These are phyloP conservation scores for Theretra japonica DNA, from an alignment of 2,888 invertebrate genomes.

Conservation along the genomic window DNA sequence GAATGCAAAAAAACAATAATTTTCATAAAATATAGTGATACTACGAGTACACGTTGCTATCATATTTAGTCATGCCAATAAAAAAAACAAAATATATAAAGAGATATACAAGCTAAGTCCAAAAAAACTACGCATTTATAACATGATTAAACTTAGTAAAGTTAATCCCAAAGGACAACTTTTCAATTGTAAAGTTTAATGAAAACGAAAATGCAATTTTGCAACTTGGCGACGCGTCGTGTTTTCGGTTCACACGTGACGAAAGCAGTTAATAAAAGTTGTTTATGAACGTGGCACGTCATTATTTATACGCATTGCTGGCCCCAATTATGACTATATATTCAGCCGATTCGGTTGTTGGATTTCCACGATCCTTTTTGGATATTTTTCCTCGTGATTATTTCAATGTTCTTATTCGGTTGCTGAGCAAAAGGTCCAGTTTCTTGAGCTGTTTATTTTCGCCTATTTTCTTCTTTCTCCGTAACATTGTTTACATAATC, in stretches of 20 bases:
- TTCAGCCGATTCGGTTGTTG: constrained; percentile 27
- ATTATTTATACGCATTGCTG: constrained; percentile 44
- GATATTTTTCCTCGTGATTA: constrained; percentile 27
- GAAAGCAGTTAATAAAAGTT: constrained; percentile 36
- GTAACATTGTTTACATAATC: constrained; percentile 43
- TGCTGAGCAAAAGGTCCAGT: constrained; percentile 34
- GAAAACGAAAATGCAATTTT: not conserved
- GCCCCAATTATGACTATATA: constrained; percentile 42
- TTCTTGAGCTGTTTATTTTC: constrained; percentile 39
- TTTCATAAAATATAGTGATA: no score
- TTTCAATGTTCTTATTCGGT: constrained; percentile 24
- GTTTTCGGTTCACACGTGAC: not conserved
- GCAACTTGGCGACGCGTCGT: not conserved
- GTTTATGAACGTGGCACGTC: constrained; percentile 40
- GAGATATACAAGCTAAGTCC: no score
- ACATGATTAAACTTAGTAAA: no score
- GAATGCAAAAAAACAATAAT: no score
- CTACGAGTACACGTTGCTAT: no score
- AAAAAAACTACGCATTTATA: no score
- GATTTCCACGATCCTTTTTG: constrained; percentile 37
- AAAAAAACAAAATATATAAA: no score
- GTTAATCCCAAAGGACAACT: not conserved
- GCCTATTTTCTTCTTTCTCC: no score
- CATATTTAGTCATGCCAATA: no score
- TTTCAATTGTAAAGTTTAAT: no score